Conservation (phyloP, 2,113 vertebrate species). For the Cochlearius cochlearius region DNA sequence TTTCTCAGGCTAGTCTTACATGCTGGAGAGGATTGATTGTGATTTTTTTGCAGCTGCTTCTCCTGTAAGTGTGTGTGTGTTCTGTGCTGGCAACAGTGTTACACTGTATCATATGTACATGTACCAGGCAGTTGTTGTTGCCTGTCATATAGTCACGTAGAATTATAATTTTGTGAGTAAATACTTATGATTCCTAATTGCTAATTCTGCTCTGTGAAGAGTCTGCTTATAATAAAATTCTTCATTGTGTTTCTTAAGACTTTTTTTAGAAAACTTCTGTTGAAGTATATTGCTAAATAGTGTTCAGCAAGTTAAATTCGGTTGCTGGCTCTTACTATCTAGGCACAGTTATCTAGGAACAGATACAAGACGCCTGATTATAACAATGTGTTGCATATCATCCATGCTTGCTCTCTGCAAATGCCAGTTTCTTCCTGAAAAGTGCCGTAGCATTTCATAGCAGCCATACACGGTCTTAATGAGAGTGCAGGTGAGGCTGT, state of each 20-base stretch:
- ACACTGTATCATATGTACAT: not conserved
- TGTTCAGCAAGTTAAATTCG: not conserved
- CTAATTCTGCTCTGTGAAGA: not conserved
- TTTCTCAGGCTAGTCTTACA: not conserved
- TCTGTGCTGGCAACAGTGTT: not conserved
- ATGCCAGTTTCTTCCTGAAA: not conserved
- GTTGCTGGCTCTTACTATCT: not conserved
- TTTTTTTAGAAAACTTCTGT: not conserved
- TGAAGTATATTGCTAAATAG: not conserved
- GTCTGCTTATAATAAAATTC: not conserved
- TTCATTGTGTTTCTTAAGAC: not conserved
- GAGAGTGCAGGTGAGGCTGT: not conserved
- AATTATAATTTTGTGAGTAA: not conserved
- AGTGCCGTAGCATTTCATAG: fast-evolving
- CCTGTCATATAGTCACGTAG: not conserved
- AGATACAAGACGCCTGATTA: not conserved
- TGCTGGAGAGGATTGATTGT: not conserved
- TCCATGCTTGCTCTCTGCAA: not conserved
- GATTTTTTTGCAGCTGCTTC: not conserved
- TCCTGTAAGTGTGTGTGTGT: not conserved
- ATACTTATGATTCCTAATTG: not conserved
- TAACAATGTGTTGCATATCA: not conserved
- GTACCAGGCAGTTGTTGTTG: not conserved
- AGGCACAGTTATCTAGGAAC: not conserved
- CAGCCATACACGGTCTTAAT: fast-evolving